These are phyloP conservation scores for Neomonachus schauinslandi DNA, from an alignment of 2,113 vertebrate genomes.

Conservation along the genomic window DNA sequence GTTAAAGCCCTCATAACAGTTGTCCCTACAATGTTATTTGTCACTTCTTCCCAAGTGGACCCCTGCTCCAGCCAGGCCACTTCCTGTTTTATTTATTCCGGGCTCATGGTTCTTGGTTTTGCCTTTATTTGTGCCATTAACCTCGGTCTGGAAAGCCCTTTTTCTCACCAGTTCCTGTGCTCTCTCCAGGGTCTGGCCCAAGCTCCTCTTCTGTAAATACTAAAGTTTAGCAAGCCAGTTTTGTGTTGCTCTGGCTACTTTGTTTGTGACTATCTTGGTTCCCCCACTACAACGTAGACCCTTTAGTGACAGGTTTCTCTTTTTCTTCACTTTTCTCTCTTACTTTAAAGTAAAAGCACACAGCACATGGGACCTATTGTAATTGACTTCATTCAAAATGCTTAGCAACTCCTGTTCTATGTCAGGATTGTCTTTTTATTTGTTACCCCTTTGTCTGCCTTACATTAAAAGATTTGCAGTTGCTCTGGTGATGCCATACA, in stretches of 20 bases:
- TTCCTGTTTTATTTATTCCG: background rate
- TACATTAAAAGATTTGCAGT: background rate
- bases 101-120: background rate
- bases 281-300: background rate
- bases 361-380: background rate
- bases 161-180: background rate
- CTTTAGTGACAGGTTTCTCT: background rate
- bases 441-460: background rate
- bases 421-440: background rate
- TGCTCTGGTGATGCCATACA: background rate
- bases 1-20: background rate
- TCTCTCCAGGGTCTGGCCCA: background rate
- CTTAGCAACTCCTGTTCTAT: background rate
- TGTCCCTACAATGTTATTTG: background rate
- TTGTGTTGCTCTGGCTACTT: background rate
- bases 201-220: background rate
- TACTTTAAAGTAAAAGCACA: background rate
- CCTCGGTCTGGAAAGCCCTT: background rate
- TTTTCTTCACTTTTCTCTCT: background rate
- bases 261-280: background rate
- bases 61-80: background rate
- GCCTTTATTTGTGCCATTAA: background rate
- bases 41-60: background rate
- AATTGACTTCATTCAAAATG: background rate
- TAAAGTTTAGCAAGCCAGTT: conserved; percentile 27